Conservation (phyloP, 2,113 vertebrate species). For the Lethenteron camtschaticum region DNA sequence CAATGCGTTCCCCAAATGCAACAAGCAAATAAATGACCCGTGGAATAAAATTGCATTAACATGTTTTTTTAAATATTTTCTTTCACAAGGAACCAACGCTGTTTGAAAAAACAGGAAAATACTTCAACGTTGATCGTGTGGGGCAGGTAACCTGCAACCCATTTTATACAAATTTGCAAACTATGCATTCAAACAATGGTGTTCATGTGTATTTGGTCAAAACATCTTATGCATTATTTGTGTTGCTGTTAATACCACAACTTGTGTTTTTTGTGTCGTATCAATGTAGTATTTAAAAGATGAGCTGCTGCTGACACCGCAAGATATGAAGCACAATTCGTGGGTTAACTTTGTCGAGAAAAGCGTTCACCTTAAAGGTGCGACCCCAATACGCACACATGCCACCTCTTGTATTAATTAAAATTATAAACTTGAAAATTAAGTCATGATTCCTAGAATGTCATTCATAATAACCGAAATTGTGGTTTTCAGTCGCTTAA, state of each 20-base stretch:
- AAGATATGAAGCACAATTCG: conserved; percentile 74
- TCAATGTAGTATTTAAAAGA: conserved; percentile 69
- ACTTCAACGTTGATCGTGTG: conserved; percentile 87
- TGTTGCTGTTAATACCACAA: conserved; percentile 1
- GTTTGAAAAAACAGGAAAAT: conserved; percentile 50
- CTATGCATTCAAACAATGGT: neutral
- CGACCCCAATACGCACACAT: neutral
- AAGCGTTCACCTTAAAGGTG: conserved; percentile 64
- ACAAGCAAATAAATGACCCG: neutral
- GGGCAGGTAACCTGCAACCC: conserved; percentile 45
- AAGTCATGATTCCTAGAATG: conserved; percentile 1
- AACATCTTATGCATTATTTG: neutral
- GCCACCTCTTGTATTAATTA: neutral
- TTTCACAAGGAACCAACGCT: neutral
- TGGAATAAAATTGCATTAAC: neutral
- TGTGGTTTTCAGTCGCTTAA: no score
- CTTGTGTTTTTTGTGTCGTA: neutral
- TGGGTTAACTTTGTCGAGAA: conserved; percentile 75
- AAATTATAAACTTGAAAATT: conserved; percentile 7
- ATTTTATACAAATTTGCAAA: neutral
- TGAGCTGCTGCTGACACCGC: conserved; percentile 74
- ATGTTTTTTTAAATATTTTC: neutral
- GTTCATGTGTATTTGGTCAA: neutral
- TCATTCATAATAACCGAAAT: no score
- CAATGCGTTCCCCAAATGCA: neutral